Evolutionary conservation across 64 coral and sea anemone genomes (phyloP).

Genomic region (Stylophora pistillata): DNA sequence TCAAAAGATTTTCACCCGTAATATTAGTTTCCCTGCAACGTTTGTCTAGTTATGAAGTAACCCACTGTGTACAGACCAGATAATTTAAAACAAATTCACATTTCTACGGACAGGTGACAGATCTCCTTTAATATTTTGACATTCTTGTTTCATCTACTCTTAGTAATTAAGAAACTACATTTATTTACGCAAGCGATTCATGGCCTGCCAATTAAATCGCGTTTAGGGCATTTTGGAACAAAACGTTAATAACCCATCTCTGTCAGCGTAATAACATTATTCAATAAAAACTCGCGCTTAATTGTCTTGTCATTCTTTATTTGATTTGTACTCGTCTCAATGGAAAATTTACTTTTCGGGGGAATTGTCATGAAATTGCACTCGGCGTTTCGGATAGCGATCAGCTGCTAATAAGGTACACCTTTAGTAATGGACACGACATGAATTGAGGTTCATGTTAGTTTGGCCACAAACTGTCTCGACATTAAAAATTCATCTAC

Average conservation of each 20-base stretch:
- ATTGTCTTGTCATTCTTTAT: constrained; percentile 70
- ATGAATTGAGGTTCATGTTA: constrained; percentile 27
- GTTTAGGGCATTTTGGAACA: constrained; percentile 85
- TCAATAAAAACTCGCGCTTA: constrained; percentile 64
- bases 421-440: constrained; percentile 16
- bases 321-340: constrained; percentile 24
- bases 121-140: constrained; percentile 26
- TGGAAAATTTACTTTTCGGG: constrained; percentile 29
- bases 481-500: constrained; percentile 39
- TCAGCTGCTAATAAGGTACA: constrained; percentile 10
- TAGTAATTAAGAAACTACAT: constrained; percentile 83
- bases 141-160: constrained; percentile 73
- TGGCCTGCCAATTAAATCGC: constrained; percentile 94
- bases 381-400: constrained; percentile 15
- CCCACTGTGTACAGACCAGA: constrained; percentile 19
- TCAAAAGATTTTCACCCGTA: neutral
- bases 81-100: constrained; percentile 50
- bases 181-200: constrained; percentile 72
- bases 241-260: constrained; percentile 84
- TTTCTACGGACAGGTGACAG: constrained; percentile 65
- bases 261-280: constrained; percentile 83
- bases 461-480: constrained; percentile 43
- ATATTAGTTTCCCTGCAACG: constrained; percentile 1
- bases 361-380: constrained; percentile 21
- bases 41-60: constrained; percentile 36